Conservation (phyloP, 2,113 vertebrate genomes). For the Cygnus buccinator region DNA sequence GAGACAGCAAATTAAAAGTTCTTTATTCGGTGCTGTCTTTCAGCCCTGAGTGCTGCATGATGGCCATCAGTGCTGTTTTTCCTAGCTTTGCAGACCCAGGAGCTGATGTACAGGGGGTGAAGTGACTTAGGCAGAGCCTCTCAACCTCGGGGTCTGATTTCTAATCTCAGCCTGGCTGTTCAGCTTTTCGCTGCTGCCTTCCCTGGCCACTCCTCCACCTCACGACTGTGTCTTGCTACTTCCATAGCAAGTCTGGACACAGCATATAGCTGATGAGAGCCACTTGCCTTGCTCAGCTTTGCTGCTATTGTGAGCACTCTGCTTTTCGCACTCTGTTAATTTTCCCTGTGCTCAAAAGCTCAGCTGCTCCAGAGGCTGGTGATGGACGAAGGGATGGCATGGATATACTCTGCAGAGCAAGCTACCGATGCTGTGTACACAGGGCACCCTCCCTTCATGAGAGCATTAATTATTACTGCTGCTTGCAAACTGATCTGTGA, state of each 20-base stretch:
- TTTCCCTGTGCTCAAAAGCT: background rate
- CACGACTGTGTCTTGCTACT: background rate
- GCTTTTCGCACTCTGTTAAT: background rate
- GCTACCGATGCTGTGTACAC: fast-evolving
- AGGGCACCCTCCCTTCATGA: background rate
- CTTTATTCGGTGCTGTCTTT: background rate
- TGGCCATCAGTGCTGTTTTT: fast-evolving
- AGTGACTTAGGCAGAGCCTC: background rate
- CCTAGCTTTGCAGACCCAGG: background rate
- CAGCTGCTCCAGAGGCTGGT: background rate
- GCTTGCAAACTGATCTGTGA: background rate
- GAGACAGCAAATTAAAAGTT: background rate
- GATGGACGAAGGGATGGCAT: background rate
- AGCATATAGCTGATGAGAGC: background rate
- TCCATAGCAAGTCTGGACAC: background rate
- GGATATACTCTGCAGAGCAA: background rate
- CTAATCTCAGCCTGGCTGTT: background rate
- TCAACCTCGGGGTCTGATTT: background rate
- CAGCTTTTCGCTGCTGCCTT: background rate
- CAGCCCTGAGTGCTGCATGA: background rate
- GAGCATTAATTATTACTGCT: background rate
- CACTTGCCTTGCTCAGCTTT: background rate
- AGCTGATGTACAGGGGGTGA: background rate
- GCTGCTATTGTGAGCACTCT: background rate
- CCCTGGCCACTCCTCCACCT: background rate